phyloP scores from a whole-genome alignment of 92 coral and sea anemone species.

The Paragorgia papillata region DNA sequence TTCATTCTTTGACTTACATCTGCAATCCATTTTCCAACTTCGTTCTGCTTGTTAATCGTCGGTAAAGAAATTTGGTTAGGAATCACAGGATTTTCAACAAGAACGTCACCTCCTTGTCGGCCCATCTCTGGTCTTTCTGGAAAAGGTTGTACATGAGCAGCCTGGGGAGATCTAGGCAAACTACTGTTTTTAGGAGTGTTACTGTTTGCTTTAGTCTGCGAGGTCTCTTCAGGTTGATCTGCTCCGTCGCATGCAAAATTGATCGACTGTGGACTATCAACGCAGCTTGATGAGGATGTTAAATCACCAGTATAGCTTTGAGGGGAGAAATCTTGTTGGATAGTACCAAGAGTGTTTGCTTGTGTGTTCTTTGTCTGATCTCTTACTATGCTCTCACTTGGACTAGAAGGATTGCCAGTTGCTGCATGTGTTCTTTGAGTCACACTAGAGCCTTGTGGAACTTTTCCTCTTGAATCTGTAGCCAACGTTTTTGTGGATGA shows the following conservation, averaged over 20 bases:
- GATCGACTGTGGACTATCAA: conserved; percentile 41
- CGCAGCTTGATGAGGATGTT: conserved; percentile 37
- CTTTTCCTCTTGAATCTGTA: not conserved
- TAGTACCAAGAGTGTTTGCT: conserved; percentile 20
- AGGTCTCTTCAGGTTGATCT: not conserved
- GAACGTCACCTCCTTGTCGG: conserved; percentile 69
- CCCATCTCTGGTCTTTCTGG: conserved; percentile 92
- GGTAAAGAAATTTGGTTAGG: conserved; percentile 70
- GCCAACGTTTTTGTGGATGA: not conserved
- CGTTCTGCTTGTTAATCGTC: conserved; percentile 75
- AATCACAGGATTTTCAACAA: conserved; percentile 68
- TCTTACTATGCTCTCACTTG: not conserved
- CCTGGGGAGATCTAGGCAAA: conserved; percentile 91
- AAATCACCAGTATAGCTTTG: conserved; percentile 34
- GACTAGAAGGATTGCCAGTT: conserved; percentile 38
- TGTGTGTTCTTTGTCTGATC: conserved; percentile 12
- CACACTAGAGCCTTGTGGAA: conserved; percentile 4
- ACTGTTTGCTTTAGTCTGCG: not conserved
- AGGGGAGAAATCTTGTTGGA: conserved; percentile 28
- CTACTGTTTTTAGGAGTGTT: conserved; percentile 16
- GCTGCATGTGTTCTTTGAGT: not conserved
- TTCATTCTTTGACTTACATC: conserved; percentile 96
- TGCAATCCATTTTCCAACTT: conserved; percentile 89
- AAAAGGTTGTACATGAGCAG: conserved; percentile 60
- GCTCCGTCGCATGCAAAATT: conserved; percentile 15